These are phyloP conservation scores for Latrodectus hesperus DNA, from an alignment of 2,888 invertebrate genomes.

Conservation along the genomic window DNA sequence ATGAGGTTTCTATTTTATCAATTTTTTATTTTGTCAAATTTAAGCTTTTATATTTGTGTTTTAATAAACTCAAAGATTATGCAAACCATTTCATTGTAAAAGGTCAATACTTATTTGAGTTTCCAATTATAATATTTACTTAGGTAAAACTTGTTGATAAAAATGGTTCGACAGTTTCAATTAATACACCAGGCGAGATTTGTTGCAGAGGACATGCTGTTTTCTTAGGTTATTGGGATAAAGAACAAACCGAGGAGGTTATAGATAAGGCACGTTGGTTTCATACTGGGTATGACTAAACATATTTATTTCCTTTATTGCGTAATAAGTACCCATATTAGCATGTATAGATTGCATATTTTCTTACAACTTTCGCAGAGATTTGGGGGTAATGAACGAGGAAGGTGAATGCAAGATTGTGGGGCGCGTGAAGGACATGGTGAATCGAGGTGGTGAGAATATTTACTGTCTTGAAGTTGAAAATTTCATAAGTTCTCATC, in stretches of 20 bases:
- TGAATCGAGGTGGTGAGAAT: conserved; percentile 79
- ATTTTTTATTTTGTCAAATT: too few species aligned
- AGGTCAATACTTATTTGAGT: too few species aligned
- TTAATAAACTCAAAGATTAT: too few species aligned
- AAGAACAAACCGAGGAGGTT: conserved; percentile 82
- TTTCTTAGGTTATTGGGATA: conserved; percentile 88
- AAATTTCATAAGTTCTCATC: conserved; percentile 74
- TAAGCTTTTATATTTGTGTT: too few species aligned
- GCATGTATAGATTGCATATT: too few species aligned
- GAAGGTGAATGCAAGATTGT: conserved; percentile 77
- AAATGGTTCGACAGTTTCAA: conserved; percentile 78
- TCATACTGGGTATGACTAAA: conserved; percentile 81
- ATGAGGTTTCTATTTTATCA: too few species aligned
- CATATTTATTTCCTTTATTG: neutral
- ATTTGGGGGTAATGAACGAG: conserved; percentile 74
- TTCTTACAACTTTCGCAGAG: neutral
- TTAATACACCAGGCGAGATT: conserved; percentile 85
- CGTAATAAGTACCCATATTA: neutral
- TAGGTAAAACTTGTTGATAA: conserved; percentile 58
- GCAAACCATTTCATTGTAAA: too few species aligned
- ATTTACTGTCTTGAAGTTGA: conserved; percentile 78
- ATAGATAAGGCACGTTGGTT: conserved; percentile 85
- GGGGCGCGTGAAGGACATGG: conserved; percentile 78
- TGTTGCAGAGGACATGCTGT: conserved; percentile 83
- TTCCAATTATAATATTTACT: too few species aligned